Evolutionary conservation across 2,113 vertebrate genomes (phyloP).

Genomic region (Plectropomus leopardus): DNA sequence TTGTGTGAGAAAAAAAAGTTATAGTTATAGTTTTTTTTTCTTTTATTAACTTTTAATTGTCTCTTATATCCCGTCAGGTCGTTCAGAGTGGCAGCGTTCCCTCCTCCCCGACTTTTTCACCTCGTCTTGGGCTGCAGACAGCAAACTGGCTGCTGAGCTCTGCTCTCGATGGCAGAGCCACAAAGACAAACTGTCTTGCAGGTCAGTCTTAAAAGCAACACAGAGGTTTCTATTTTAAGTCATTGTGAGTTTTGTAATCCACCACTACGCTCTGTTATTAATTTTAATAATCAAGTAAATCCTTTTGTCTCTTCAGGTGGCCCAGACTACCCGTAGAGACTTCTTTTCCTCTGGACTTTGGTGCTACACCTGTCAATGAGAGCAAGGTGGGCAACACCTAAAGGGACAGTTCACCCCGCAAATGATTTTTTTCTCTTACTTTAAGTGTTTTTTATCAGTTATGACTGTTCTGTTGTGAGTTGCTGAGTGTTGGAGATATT

Average conservation of each 20-base stretch:
- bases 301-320: conserved; percentile 74
- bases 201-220: conserved; percentile 76
- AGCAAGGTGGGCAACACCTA: conserved; percentile 86
- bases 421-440: too few species aligned
- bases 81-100: conserved; percentile 89
- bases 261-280: not conserved
- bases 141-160: conserved; percentile 89
- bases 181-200: conserved; percentile 89
- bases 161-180: conserved; percentile 91
- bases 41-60: not conserved
- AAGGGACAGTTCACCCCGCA: too few species aligned
- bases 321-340: conserved; percentile 88
- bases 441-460: too few species aligned
- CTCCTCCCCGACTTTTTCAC: conserved; percentile 86
- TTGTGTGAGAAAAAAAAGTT: not conserved
- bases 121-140: conserved; percentile 91
- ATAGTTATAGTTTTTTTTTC: not conserved
- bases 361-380: conserved; percentile 91
- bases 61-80: conserved; percentile 81
- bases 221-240: not conserved
- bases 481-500: too few species aligned
- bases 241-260: not conserved
- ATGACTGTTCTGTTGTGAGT: too few species aligned
- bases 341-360: conserved; percentile 88
- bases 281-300: not conserved